Evolutionary conservation across 2,888 invertebrate species (phyloP), one percentile per base, ranked within the genome.

Genomic region (Athalia cordata): DNA sequence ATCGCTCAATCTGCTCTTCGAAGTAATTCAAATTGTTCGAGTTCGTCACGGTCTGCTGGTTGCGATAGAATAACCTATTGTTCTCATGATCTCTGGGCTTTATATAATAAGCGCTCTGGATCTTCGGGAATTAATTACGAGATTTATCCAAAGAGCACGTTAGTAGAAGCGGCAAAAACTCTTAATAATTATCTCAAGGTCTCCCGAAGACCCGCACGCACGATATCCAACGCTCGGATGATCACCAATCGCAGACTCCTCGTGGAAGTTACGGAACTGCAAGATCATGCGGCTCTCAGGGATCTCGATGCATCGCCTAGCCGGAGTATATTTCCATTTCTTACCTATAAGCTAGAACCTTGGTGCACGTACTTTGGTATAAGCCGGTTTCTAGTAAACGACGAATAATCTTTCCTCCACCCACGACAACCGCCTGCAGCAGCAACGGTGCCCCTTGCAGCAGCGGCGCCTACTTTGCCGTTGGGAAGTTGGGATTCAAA

Each of bases 401-500:
- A 29, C 29, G 75, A 62, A 75, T 75, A 72, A 72, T 75, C 43
- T 75, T 67, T 62, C 62, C 75, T 75, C 75, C 75, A 75, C 75
- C 75, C 64, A 72, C 72, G 72, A 72, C 62, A 52, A 75, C 47
- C 68, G 49, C 13, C 45, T 13, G 15, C n/a, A n/a, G 62, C 43
- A 45, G 68, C 50, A 29, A 70, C 70, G 50, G 49, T 55, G 57
- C 72, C 5, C 11, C 72, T n/a, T 43, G 59, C 45, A 59, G 15
- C n/a, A 75, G 50, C 59, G 75, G 75, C 75, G 75, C 75, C 64
- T 62, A 45, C 47, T 62, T 75, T 50, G 64, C 75, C 75, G 75
- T 75, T 75, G 75, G 64, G 62, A 75, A 61, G 75, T 75, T 75
- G 75, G 64, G 62, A 75, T 64, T 64, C 75, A 75, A 75, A 64